Evolutionary conservation across 2,888 invertebrate genomes (phyloP), one percentile per base, ranked within the genome.

Genomic region (Tetrapedia diversipes): DNA sequence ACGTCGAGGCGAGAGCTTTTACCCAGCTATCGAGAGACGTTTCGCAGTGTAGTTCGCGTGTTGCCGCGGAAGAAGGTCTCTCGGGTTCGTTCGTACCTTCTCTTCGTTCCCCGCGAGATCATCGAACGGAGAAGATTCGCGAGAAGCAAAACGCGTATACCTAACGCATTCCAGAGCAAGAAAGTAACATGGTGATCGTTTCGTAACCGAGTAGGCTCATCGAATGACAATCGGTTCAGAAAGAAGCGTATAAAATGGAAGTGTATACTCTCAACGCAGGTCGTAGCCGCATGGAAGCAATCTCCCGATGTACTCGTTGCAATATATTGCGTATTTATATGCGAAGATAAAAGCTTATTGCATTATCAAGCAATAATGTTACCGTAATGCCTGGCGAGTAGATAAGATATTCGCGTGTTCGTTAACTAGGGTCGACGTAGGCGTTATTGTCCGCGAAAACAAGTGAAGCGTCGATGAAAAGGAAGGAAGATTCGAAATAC

Each of bases 331-430:
- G 63, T 75, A 70, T 72, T 73, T 78, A 75, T 72, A 80, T 67
- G 64, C 41, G 34, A 64, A 70, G 82, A 82, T 82, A 82, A 82
- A 78, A 74, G 64, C 80, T 66, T 43, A 63, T 43, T 60, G 71
- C 68, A 77, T 81, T 83, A 81, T 83, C 74, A 72, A 68, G 72
- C 54, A 75, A 77, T 72, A 61, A 53, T 69, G 70, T 82, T 82
- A 80, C 80, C 61, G 75, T 73, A 82, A 78, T 70, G 65, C 47
- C 53, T 57, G 64, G 49, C 34, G 27, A n/a, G 39, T 14, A 59
- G 82, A 82, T 82, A 82, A 82, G 82, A 69, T 80, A 70, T 59
- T 54, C 70, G 70, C 47, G 59, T 49, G 32, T 67, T 77, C 29
- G 59, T 79, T 65, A 64, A 68, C 67, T 45, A 22, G 49, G 47